Conservation (phyloP, 2,113 vertebrate species). For the Calidris pygmaea region DNA sequence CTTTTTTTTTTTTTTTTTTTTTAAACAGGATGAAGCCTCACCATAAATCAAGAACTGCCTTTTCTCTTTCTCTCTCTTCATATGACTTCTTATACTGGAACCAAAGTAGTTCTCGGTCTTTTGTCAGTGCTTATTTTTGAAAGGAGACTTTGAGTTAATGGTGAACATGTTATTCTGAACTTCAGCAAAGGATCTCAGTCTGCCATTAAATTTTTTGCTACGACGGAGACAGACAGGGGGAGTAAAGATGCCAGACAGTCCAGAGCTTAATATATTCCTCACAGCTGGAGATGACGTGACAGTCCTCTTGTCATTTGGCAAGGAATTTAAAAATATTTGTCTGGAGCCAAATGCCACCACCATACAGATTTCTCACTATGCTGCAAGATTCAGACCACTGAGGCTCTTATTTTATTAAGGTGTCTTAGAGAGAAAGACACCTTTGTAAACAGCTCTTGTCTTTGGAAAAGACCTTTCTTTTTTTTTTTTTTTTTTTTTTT, state of each 20-base stretch:
- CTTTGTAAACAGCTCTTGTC: slow-evolving; percentile 9
- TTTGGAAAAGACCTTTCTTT: neutral
- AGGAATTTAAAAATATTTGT: neutral
- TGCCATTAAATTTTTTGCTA: neutral
- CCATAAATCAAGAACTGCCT: neutral
- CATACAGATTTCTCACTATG: neutral
- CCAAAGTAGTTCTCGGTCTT: neutral
- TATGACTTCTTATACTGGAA: neutral
- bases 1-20: neutral
- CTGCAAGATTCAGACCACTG: neutral
- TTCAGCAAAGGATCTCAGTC: neutral
- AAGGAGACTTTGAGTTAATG: neutral
- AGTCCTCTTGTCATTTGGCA: neutral
- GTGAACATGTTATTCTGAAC: neutral
- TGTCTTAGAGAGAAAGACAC: neutral
- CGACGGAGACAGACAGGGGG: neutral
- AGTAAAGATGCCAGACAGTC: slow-evolving; percentile 3
- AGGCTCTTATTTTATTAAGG: neutral
- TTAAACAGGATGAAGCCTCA: neutral
- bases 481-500: neutral
- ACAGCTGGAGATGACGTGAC: neutral
- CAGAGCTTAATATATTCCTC: neutral
- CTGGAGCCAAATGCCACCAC: neutral
- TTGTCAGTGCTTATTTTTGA: slow-evolving; percentile 17
- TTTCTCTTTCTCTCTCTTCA: neutral